Conservation (phyloP, 2,888 invertebrate species). For the Pasiphila rectangulata region DNA sequence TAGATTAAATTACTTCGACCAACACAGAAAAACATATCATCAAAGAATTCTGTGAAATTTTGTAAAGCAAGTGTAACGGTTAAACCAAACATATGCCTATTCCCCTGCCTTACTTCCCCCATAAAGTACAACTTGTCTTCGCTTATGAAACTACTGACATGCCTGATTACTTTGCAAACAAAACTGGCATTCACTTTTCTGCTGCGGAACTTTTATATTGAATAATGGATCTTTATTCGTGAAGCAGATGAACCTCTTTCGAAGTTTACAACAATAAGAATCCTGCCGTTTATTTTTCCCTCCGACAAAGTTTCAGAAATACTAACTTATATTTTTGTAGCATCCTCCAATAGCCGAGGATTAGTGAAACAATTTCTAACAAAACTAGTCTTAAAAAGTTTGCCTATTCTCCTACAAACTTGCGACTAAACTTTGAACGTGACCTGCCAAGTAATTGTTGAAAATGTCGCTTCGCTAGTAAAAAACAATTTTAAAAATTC, state of each 20-base stretch:
- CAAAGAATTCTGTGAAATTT: too few species aligned
- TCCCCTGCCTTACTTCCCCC: not conserved
- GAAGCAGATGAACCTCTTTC: conserved; percentile 14
- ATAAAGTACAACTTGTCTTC: not conserved
- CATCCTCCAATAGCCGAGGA: conserved; percentile 24
- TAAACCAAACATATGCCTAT: too few species aligned
- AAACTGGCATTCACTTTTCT: conserved; percentile 9
- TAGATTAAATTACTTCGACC: too few species aligned
- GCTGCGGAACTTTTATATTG: conserved; percentile 20
- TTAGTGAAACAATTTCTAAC: conserved; percentile 27
- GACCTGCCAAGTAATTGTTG: conserved; percentile 1
- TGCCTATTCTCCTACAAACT: conserved; percentile 15
- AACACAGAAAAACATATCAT: too few species aligned
- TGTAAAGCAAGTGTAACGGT: too few species aligned
- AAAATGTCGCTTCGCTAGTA: not conserved
- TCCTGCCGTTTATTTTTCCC: conserved; percentile 29
- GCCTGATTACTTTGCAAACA: conserved; percentile 12
- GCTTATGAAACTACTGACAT: too few species aligned
- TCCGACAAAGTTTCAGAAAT: conserved; percentile 27
- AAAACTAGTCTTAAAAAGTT: conserved; percentile 21
- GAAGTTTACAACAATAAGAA: conserved; percentile 29
- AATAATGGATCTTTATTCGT: conserved; percentile 19
- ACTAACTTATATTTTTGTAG: conserved; percentile 31
- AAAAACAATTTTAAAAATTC: conserved; percentile 7
- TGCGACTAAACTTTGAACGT: conserved; percentile 12